Conservation (phyloP, 2,888 invertebrate species). For the Ophion ventricosus region DNA sequence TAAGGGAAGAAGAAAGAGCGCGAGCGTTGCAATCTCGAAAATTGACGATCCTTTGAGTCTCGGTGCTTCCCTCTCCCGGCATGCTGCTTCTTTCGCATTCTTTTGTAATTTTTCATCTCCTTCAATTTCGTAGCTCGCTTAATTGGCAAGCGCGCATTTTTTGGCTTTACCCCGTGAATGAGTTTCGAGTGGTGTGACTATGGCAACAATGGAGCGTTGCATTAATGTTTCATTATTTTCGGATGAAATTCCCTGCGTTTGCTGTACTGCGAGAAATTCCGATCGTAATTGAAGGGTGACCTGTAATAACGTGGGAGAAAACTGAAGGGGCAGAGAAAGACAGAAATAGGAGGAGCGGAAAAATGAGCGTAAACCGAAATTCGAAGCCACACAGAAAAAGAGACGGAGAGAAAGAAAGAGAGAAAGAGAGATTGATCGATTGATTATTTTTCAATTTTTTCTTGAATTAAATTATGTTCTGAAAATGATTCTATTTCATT, state of each 20-base stretch:
- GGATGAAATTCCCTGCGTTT: neutral
- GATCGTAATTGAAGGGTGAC: slow-evolving; percentile 5
- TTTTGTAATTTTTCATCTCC: neutral
- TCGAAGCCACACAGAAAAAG: neutral
- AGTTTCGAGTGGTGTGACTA: slow-evolving; percentile 38
- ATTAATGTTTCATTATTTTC: slow-evolving; percentile 30
- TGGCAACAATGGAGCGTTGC: slow-evolving; percentile 27
- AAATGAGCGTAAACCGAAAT: neutral
- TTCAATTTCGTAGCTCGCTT: slow-evolving; percentile 21
- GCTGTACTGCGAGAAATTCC: slow-evolving; percentile 1
- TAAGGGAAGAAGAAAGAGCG: neutral
- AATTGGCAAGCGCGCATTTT: slow-evolving; percentile 36
- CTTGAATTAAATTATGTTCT: no score
- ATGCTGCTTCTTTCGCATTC: neutral
- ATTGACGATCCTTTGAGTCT: slow-evolving; percentile 51
- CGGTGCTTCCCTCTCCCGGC: neutral
- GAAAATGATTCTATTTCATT: no score
- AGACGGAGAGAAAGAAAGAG: slow-evolving; percentile 19
- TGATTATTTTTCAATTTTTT: no score
- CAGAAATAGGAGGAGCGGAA: neutral
- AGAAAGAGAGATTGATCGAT: no score
- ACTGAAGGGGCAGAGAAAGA: neutral
- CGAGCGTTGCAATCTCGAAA: slow-evolving; percentile 17
- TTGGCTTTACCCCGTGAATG: slow-evolving; percentile 39
- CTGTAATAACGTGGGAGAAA: neutral